These are phyloP conservation scores for Oligia fasciuncula DNA, from an alignment of 2,888 invertebrate species.

Conservation along the genomic window DNA sequence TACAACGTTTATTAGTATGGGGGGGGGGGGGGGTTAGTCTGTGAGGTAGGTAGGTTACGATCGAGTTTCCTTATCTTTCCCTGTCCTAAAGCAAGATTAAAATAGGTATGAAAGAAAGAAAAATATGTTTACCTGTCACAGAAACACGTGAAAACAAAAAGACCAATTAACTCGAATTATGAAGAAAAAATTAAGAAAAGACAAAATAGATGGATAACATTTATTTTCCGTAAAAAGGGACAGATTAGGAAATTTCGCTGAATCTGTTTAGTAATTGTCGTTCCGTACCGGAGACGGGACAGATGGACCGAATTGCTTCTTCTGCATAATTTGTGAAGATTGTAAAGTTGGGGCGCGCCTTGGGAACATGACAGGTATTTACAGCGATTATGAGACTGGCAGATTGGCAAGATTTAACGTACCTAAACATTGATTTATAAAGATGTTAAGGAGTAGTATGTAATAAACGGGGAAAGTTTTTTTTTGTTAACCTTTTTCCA, in stretches of 20 bases:
- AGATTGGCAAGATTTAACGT: background rate
- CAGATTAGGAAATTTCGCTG: constrained; percentile 54
- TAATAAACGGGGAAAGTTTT: background rate
- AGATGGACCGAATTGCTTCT: constrained; percentile 58
- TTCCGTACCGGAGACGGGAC: constrained; percentile 21
- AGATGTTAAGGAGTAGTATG: background rate
- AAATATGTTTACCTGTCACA: no score
- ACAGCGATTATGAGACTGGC: background rate
- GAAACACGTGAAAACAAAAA: no score
- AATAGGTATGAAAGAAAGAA: background rate
- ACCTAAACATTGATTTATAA: background rate
- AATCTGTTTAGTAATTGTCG: constrained; percentile 49
- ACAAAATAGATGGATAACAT: no score
- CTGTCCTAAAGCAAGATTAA: background rate
- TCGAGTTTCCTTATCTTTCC: background rate
- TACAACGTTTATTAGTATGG: no score
- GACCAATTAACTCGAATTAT: no score
- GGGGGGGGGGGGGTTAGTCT: background rate
- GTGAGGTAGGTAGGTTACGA: background rate
- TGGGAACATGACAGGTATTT: background rate
- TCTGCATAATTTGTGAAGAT: constrained; percentile 24
- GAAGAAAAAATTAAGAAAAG: no score
- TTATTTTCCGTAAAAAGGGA: constrained; percentile 44
- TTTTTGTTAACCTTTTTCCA: no score
- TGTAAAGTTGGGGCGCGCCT: background rate